A percentile compares a stretch with the other conserved stretches of the same genome.
Evolutionary conservation across 2,888 invertebrate genomes (phyloP).

Genomic region (Heteromyza rotundicornis): DNA sequence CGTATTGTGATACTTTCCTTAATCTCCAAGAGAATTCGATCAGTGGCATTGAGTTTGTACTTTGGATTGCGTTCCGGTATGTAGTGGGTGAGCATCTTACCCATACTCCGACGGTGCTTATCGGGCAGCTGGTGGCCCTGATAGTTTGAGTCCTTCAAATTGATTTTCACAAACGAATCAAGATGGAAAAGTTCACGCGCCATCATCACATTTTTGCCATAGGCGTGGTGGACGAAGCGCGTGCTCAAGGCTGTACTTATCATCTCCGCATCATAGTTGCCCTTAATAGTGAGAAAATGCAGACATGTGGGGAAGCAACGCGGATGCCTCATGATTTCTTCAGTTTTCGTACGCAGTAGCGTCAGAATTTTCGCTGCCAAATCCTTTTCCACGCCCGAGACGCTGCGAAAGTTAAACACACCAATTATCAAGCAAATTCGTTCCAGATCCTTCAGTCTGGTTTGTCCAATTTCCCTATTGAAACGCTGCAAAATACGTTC

Average conservation of each 20-base stretch:
- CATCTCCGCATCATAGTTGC: conserved; percentile 68
- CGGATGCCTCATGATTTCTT: conserved; percentile 68
- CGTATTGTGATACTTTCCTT: conserved; percentile 65
- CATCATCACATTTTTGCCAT: conserved; percentile 63
- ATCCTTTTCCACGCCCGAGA: conserved; percentile 63
- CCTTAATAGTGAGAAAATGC: conserved; percentile 67
- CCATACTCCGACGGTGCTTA: conserved; percentile 64
- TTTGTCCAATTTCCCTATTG: conserved; percentile 61
- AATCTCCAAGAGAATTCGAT: conserved; percentile 68
- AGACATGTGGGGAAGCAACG: conserved; percentile 69
- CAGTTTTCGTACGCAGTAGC: conserved; percentile 65
- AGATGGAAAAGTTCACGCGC: conserved; percentile 71
- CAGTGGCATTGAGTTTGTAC: conserved; percentile 66
- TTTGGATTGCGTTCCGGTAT: conserved; percentile 65
- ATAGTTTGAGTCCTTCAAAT: conserved; percentile 55
- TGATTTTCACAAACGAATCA: conserved; percentile 65
- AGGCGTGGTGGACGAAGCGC: conserved; percentile 67
- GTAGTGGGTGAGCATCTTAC: conserved; percentile 69
- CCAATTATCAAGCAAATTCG: conserved; percentile 70
- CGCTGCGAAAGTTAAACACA: conserved; percentile 68
- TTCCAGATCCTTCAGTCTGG: conserved; percentile 78
- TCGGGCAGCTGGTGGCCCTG: conserved; percentile 66
- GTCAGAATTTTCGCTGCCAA: conserved; percentile 62
- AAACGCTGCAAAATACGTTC: conserved; percentile 66
- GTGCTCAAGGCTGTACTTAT: conserved; percentile 66